Percentiles rank a stretch among this genome's conserved stretches.
Evolutionary conservation across 1,140 invertebrate genomes (phyloP).

Genomic region (Delia radicum): DNA sequence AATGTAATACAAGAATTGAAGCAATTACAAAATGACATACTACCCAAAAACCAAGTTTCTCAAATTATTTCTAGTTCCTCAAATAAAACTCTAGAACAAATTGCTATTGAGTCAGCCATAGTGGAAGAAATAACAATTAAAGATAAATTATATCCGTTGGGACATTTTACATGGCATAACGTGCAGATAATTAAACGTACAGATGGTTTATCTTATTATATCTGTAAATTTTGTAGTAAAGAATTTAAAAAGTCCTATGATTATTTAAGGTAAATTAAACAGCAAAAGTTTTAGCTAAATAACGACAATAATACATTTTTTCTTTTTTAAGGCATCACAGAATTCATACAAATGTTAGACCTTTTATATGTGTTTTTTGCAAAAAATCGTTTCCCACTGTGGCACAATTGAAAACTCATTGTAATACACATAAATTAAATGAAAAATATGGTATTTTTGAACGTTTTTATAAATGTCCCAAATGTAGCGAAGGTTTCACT

Average conservation of each 20-base stretch:
- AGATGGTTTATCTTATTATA: conserved; percentile 24
- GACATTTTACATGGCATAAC: neutral
- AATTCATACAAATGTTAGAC: conserved; percentile 22
- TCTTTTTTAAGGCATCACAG: conserved; percentile 20
- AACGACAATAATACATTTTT: conserved; percentile 6
- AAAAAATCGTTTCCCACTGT: conserved; percentile 18
- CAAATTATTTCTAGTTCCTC: too few relatives aligned
- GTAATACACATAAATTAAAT: conserved; percentile 8
- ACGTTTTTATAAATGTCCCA: conserved; percentile 13
- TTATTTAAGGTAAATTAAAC: conserved; percentile 30
- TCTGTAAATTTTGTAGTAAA: conserved; percentile 37
- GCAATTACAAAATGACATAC: conserved; percentile 21
- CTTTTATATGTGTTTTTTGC: conserved; percentile 28
- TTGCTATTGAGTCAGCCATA: neutral
- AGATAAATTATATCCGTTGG: neutral
- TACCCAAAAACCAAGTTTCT: neutral
- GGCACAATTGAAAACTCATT: conserved; percentile 18
- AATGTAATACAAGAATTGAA: conserved; percentile 23
- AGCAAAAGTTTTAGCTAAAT: too few relatives aligned
- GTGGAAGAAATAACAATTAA: neutral
- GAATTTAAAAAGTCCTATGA: conserved; percentile 35
- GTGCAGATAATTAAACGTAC: neutral
- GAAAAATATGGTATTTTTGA: neutral
- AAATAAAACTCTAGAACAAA: neutral
- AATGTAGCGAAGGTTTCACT: conserved; percentile 22